Conservation (phyloP, 2,113 vertebrate species). For the Cavia porcellus region DNA sequence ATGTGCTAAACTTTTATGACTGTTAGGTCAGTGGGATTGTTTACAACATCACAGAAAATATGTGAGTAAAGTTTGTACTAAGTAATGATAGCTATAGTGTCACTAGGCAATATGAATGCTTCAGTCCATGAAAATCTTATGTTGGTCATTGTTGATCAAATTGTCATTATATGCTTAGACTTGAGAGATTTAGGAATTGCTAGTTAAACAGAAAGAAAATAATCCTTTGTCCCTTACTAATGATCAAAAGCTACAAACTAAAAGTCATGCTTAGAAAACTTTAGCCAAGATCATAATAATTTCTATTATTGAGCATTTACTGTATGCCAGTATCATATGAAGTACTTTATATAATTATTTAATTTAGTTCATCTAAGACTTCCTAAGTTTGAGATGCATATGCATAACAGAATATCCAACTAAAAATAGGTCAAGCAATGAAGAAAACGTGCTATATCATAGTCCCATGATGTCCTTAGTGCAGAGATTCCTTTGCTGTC, state of each 20-base stretch:
- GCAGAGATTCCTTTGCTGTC: neutral
- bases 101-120: neutral
- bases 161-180: neutral
- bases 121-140: neutral
- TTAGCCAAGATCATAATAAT: neutral
- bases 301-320: neutral
- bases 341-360: neutral
- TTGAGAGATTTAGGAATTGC: neutral
- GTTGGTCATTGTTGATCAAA: neutral
- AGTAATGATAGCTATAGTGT: neutral
- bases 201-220: slow-evolving; percentile 21
- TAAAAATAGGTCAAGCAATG: slow-evolving; percentile 17
- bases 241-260: slow-evolving; percentile 51
- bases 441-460: neutral
- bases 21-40: neutral
- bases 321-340: neutral
- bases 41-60: neutral
- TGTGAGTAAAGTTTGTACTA: neutral
- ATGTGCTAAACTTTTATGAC: neutral
- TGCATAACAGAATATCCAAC: neutral
- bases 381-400: neutral
- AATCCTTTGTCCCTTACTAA: neutral
- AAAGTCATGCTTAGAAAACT: neutral
- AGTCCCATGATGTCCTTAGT: neutral
- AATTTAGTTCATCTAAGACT: slow-evolving; percentile 11